Conservation (phyloP, 2,113 vertebrate species). For the Bucco capensis region DNA sequence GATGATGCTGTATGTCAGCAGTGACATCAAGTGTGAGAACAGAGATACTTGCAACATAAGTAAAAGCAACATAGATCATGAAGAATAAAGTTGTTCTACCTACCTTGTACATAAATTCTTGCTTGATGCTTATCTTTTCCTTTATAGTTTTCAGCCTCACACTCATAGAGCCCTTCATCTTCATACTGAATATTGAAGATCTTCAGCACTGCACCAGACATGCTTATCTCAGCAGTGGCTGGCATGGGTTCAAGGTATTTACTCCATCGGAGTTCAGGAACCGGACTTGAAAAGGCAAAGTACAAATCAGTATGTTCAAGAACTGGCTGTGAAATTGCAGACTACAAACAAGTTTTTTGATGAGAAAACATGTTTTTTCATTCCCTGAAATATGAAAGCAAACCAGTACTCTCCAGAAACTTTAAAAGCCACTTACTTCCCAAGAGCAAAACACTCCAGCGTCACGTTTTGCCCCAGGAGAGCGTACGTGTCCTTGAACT, state of each 20-base stretch:
- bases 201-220: slow-evolving; percentile 85
- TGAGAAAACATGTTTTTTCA: background rate
- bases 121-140: slow-evolving; percentile 88
- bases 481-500: slow-evolving; percentile 84
- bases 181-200: slow-evolving; percentile 89
- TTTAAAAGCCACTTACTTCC: slow-evolving; percentile 85
- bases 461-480: slow-evolving; percentile 91
- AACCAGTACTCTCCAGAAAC: background rate
- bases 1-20: background rate
- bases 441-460: slow-evolving; percentile 95
- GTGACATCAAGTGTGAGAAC: background rate
- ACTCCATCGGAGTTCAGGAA: slow-evolving; percentile 90
- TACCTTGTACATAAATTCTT: slow-evolving; percentile 87
- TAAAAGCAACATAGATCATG: background rate
- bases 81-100: background rate
- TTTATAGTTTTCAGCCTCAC: slow-evolving; percentile 89
- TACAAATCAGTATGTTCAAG: slow-evolving; percentile 12
- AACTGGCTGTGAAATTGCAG: background rate
- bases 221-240: slow-evolving; percentile 81
- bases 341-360: slow-evolving; percentile 9
- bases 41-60: background rate
- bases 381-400: background rate
- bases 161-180: slow-evolving; percentile 88
- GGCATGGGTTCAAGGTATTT: slow-evolving; percentile 85
- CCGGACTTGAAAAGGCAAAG: slow-evolving; percentile 77